Evolutionary conservation across 2,888 invertebrate genomes (phyloP).

Genomic region (Watsonalla binaria): DNA sequence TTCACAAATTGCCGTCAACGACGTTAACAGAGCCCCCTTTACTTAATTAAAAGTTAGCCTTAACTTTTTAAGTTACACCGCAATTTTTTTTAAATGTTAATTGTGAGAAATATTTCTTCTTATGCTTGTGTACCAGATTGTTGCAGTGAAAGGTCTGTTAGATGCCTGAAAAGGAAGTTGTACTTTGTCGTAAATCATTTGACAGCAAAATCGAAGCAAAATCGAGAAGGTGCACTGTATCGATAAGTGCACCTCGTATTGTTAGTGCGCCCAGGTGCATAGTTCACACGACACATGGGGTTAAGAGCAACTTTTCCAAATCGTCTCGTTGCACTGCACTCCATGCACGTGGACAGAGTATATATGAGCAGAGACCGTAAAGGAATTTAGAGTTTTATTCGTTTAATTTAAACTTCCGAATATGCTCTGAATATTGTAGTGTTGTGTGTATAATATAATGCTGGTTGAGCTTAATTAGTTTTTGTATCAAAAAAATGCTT

Average conservation of each 20-base stretch:
- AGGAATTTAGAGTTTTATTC: not conserved
- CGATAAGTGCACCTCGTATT: not conserved
- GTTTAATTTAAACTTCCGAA: no score
- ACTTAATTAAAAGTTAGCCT: slow-evolving; percentile 66
- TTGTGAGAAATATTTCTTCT: no score
- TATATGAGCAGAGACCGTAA: not conserved
- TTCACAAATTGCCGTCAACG: slow-evolving; percentile 57
- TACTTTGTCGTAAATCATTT: not conserved
- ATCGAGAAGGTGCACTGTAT: not conserved
- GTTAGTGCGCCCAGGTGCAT: slow-evolving; percentile 14
- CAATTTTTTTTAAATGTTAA: slow-evolving; percentile 30
- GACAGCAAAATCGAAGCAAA: not conserved
- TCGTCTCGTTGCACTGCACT: slow-evolving; percentile 29
- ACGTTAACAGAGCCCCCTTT: slow-evolving; percentile 49
- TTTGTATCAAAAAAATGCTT: no score
- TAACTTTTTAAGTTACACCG: slow-evolving; percentile 30
- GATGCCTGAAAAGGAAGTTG: no score
- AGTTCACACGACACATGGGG: slow-evolving; percentile 16
- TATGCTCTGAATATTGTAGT: no score
- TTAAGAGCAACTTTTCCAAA: slow-evolving; percentile 29
- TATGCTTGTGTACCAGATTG: no score
- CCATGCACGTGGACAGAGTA: slow-evolving; percentile 6
- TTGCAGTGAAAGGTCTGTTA: no score
- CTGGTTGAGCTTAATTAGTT: no score
- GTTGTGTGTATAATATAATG: no score